Base-by-base conservation (phyloP, 2,797 vertebrate genomes). In the Oreochromis grahami region DNA sequence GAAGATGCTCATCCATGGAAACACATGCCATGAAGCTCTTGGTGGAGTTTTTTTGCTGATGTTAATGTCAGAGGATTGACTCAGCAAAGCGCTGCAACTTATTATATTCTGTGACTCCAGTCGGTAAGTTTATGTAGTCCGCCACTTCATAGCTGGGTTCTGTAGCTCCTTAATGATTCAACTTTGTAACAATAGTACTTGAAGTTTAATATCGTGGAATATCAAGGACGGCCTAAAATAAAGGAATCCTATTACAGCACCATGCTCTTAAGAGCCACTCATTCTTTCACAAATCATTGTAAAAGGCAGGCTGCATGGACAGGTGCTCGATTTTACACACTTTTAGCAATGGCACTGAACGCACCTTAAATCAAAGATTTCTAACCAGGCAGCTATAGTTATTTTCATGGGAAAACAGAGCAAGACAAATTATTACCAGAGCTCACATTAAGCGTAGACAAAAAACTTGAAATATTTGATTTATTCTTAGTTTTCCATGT, bases 401-500 rank as follows among this genome's bases (percentile, higher is more conserved):
- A 19, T 32, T 74, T 74, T 50, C 6, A 32, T 32, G 15, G 26
- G 26, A 13, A 74, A 50, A 74, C 8, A 32, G 26, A 32, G 17
- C 17, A 8, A 70, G 14, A 32, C 10, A 63, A 14, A 79, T 26
- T 26, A 38, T 63, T 38, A 55, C 7, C 7, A 43, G 52, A 32
- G n/a, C 41, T 19, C 38, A 70, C 11, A 70, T 63, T 29, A 77
- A 74, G 45, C 2, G 26, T 32, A 74, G 50, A 77, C 79, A 86
- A 79, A 76, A 63, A 5, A 15, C 65, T 85, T 80, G 53, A 87
- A 78, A 87, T 87, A 87, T 58, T 32, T 41, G 9, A 38, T 95
- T 93, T 87, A 93, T 93, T 94, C 87, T 55, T 41, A 85, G 38
- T 38, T 82, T 91, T 88, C 80, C 52, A 88, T 84, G 78, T 90